A percentile compares a stretch with the other conserved stretches of the same genome.
Evolutionary conservation across 37 sponge, comb jelly and placozoan species (phyloP).

Genomic region (Oscarella lobularis): DNA sequence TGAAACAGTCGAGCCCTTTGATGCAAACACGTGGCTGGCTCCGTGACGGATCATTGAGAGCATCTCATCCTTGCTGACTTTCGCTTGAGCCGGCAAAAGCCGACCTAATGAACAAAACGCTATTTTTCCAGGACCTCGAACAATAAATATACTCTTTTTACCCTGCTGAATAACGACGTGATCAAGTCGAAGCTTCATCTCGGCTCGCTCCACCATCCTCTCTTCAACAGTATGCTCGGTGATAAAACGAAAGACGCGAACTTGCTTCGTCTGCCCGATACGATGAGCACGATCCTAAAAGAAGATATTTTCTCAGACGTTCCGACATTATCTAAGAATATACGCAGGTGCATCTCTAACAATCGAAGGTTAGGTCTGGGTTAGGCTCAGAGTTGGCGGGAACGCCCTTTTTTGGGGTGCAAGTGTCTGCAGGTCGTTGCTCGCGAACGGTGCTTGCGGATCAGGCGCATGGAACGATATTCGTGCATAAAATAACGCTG

Average conservation of each 20-base stretch:
- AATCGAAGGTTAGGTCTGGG: too few species aligned
- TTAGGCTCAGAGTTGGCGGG: too few species aligned
- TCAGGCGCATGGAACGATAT: too few species aligned
- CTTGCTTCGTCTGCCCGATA: conserved; percentile 90
- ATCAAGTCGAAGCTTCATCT: conserved; percentile 89
- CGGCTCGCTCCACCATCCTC: conserved; percentile 93
- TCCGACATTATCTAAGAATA: not conserved
- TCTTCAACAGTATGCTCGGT: conserved; percentile 96
- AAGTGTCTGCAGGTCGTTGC: too few species aligned
- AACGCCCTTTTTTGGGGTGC: too few species aligned
- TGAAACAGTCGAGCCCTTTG: conserved; percentile 68
- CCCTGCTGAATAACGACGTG: conserved; percentile 97
- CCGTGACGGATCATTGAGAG: conserved; percentile 93
- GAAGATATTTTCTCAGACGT: not conserved
- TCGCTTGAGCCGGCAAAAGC: conserved; percentile 63
- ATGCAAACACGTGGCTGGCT: conserved; percentile 77
- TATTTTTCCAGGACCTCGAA: not conserved
- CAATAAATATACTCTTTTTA: conserved; percentile 6
- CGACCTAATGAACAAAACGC: conserved; percentile 31
- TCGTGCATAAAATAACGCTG: too few species aligned
- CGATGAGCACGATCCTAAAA: conserved; percentile 93
- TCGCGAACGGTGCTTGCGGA: too few species aligned
- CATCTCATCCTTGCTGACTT: conserved; percentile 93
- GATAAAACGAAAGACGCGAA: conserved; percentile 76
- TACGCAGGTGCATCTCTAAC: too few species aligned